These are phyloP conservation scores for Suncus etruscus DNA, from an alignment of 2,113 vertebrate genomes.

Conservation along the genomic window DNA sequence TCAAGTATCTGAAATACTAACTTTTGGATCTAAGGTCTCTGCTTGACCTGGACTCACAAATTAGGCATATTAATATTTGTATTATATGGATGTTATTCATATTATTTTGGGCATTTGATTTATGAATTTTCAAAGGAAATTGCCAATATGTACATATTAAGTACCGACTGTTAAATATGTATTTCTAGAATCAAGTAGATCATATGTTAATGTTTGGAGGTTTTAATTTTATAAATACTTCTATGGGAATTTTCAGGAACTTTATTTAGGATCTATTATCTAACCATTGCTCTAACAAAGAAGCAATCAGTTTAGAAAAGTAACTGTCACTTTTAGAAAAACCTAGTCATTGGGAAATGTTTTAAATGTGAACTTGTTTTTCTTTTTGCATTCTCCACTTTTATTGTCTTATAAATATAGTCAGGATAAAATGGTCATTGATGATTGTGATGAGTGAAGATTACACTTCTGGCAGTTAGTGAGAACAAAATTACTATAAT, in stretches of 20 bases:
- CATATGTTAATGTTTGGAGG: not conserved
- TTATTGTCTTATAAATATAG: not conserved
- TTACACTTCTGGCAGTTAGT: not conserved
- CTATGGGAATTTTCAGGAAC: not conserved
- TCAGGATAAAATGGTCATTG: not conserved
- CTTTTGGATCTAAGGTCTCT: not conserved
- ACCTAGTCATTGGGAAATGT: not conserved
- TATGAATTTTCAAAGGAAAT: not conserved
- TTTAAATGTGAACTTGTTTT: not conserved
- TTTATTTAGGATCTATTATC: not conserved
- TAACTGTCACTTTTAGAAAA: slow-evolving; percentile 2
- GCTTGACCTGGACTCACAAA: not conserved
- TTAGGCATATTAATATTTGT: no score
- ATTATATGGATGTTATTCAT: no score
- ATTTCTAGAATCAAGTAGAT: not conserved
- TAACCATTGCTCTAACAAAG: not conserved
- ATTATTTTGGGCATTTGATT: not conserved
- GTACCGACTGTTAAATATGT: not conserved
- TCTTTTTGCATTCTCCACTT: not conserved
- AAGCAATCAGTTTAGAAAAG: not conserved
- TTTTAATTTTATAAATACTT: not conserved
- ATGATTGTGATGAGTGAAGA: not conserved
- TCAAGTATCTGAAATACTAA: not conserved
- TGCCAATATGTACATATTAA: not conserved
- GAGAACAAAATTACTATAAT: not conserved